Base-by-base conservation (phyloP, 2,888 invertebrate genomes). In the Acanthococcus lagerstroemiae region DNA sequence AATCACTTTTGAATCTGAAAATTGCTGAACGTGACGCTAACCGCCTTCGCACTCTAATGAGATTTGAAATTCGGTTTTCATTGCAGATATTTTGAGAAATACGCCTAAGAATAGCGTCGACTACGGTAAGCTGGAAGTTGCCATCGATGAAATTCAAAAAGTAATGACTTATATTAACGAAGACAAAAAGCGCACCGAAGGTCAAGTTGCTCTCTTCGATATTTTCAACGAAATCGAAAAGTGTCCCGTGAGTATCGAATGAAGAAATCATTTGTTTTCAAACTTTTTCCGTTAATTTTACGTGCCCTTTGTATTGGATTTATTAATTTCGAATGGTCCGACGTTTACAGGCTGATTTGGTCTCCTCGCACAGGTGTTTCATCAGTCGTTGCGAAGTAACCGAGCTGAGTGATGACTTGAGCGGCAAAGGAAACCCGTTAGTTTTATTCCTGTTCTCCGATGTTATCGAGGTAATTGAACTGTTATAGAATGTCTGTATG, bases 141-240 rank as follows among this genome's bases (percentile, higher is more conserved):
- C 95, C 65, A 80, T 95, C 72, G 88, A 85, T 73, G 86, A 88
- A 69, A 84, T 96, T 73, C 87, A 90, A 74, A 89, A 93, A 80
- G 94, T 95, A 48, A 91, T 94, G 87, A 89, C 89, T 72, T 89
- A 93, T 76, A 94, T 97, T 72, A 97, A 97, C 78, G 95, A 97
- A 80, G 94, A 95, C 78, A 96, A 95, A 77, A 82, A 95, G 73
- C 90, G 90, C 80, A 94, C 95, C 0, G 97, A 97, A 78, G 90
- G 91, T 12, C 92, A 95, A 77, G 84, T 94, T 75, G 91, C 88
- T 72, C 89, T 96, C 83, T 95, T 97, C 78, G 93, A 95, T 78
- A 92, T 96, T 70, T 90, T 95, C 78, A 94, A 96, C 76, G 95
- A 96, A 75, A 97, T 97, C 73, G 96, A 97, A 75, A 91, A 93